Evolutionary conservation across 2,888 invertebrate species (phyloP).

Genomic region (Nemotelus pantherinus): DNA sequence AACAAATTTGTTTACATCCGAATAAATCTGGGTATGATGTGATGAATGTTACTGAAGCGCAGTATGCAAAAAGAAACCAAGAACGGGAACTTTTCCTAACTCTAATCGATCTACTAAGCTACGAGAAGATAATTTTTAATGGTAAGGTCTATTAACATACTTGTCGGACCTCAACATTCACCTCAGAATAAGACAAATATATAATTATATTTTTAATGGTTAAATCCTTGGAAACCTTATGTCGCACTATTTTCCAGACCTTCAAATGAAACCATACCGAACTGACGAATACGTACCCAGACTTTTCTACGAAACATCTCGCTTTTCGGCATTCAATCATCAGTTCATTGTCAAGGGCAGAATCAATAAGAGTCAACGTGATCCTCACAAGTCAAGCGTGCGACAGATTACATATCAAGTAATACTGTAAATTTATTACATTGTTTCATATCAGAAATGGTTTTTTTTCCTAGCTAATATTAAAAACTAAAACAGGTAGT

Average conservation of each 20-base stretch:
- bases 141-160: slow-evolving; percentile 69
- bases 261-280: slow-evolving; percentile 93
- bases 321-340: slow-evolving; percentile 90
- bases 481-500: slow-evolving; percentile 81
- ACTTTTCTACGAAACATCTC: slow-evolving; percentile 91
- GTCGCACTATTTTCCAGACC: slow-evolving; percentile 66
- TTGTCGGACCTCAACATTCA: background rate
- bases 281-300: slow-evolving; percentile 95
- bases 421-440: slow-evolving; percentile 17
- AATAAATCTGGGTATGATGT: slow-evolving; percentile 86
- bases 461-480: slow-evolving; percentile 71
- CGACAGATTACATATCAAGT: slow-evolving; percentile 92
- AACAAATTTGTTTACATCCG: slow-evolving; percentile 82
- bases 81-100: slow-evolving; percentile 79
- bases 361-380: slow-evolving; percentile 89
- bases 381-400: slow-evolving; percentile 89
- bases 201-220: too few species aligned
- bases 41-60: slow-evolving; percentile 79
- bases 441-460: too few species aligned
- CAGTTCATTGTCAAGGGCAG: slow-evolving; percentile 95
- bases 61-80: slow-evolving; percentile 76
- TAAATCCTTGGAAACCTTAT: too few species aligned
- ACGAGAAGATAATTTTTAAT: slow-evolving; percentile 93
- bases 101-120: slow-evolving; percentile 87
- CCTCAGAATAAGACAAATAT: too few species aligned